A percentile compares a stretch with the other conserved stretches of the same genome.
These are phyloP conservation scores for Brachionus manjavacas DNA, from an alignment of 1,140 invertebrate genomes.

Conservation along the genomic window DNA sequence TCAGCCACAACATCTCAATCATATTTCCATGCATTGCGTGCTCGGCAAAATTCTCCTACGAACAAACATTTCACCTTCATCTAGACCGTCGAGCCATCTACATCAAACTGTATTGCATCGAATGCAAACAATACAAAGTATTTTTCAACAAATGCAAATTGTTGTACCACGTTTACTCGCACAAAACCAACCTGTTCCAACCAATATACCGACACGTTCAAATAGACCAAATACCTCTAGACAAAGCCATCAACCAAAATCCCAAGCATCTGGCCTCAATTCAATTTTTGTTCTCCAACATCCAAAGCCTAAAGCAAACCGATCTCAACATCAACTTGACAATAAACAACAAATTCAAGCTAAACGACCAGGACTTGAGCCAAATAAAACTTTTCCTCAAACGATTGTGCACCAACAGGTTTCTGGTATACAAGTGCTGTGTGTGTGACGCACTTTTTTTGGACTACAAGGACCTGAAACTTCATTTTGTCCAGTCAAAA, in stretches of 20 bases:
- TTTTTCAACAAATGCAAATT: conserved; percentile 29
- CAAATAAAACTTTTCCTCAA: conserved; percentile 12
- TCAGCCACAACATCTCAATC: background rate
- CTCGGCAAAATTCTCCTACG: background rate
- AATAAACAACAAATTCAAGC: background rate
- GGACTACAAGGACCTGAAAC: background rate
- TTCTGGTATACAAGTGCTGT: background rate
- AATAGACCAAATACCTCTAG: background rate
- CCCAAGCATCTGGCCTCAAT: background rate
- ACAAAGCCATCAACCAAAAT: background rate
- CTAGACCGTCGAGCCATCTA: background rate
- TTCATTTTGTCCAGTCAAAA: background rate
- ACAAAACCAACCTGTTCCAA: background rate
- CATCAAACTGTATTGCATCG: background rate
- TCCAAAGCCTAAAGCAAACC: background rate
- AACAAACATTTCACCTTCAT: conserved; percentile 27
- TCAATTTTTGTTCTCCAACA: background rate
- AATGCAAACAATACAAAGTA: conserved; percentile 17
- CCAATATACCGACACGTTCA: background rate
- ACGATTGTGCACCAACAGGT: background rate
- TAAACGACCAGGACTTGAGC: background rate
- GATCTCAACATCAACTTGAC: background rate
- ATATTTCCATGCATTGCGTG: conserved; percentile 9
- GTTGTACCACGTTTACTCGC: conserved; percentile 26
- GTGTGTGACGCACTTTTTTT: background rate